Conservation (phyloP, 1,140 invertebrate genomes). For the Diploscapter pachys region DNA sequence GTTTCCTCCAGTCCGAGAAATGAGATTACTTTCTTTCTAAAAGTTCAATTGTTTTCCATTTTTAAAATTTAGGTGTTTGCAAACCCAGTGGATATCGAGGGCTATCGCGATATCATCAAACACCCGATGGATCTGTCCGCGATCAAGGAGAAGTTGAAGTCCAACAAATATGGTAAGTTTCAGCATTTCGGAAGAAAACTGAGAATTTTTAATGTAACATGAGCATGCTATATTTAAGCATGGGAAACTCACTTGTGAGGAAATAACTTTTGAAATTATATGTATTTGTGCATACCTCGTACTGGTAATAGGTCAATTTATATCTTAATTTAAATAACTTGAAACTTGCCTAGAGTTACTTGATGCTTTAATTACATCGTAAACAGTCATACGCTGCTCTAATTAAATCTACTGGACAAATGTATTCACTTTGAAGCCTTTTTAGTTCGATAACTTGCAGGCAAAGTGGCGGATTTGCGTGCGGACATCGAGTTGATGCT, state of each 20-base stretch:
- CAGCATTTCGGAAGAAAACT: neutral
- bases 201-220: neutral
- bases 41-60: neutral
- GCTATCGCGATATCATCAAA: conserved; percentile 16
- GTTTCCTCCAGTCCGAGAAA: no score
- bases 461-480: conserved; percentile 8
- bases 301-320: no score
- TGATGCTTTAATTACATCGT: no score
- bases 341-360: no score
- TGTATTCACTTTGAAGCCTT: no score
- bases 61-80: conserved; percentile 7
- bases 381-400: no score
- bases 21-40: neutral
- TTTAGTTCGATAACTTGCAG: neutral
- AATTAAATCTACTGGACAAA: no score
- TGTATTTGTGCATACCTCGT: no score
- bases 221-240: neutral
- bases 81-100: neutral
- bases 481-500: conserved; percentile 15
- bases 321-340: no score
- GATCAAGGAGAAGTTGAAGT: neutral
- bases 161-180: conserved; percentile 13
- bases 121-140: conserved; percentile 20
- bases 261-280: no score
- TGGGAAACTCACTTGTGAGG: no score